A percentile compares a stretch with the other conserved stretches of the same genome.
These are phyloP conservation scores for Varanus salvator DNA, from an alignment of 2,113 vertebrate genomes.

Conservation along the genomic window DNA sequence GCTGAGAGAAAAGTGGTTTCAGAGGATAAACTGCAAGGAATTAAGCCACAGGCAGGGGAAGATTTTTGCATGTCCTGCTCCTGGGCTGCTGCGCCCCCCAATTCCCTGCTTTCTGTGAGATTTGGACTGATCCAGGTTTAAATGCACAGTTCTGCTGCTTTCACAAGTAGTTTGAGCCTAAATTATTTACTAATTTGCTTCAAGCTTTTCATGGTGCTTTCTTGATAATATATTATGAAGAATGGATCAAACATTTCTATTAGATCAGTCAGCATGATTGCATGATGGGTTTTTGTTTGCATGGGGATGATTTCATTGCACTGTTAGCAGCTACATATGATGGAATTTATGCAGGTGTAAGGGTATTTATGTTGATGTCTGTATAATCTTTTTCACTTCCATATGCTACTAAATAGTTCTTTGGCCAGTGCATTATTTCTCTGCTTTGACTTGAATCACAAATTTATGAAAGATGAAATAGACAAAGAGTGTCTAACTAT, in stretches of 20 bases:
- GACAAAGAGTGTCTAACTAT: conserved; percentile 20
- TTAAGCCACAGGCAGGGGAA: neutral
- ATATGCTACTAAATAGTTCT: conserved; percentile 35
- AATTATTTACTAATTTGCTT: conserved; percentile 68
- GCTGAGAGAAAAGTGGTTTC: neutral
- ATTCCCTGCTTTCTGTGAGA: neutral
- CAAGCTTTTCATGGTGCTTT: conserved; percentile 69
- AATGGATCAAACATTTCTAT: conserved; percentile 56
- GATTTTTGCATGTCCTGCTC: neutral
- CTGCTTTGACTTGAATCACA: conserved; percentile 41
- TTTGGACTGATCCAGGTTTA: neutral
- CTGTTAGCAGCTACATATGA: conserved; percentile 49
- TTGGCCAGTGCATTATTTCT: conserved; percentile 46
- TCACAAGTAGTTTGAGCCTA: conserved; percentile 1
- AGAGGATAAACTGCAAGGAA: no score
- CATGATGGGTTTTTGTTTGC: conserved; percentile 84
- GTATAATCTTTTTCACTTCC: conserved; percentile 56
- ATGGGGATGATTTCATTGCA: conserved; percentile 73
- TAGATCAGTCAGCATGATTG: conserved; percentile 84
- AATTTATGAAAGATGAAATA: neutral
- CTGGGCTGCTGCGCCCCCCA: no score
- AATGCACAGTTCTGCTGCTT: neutral
- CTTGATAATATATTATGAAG: conserved; percentile 56
- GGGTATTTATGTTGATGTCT: conserved; percentile 38
- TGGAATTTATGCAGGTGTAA: conserved; percentile 58